phyloP scores from a whole-genome alignment of 2,113 vertebrate genomes.

The Callospermophilus lateralis region DNA sequence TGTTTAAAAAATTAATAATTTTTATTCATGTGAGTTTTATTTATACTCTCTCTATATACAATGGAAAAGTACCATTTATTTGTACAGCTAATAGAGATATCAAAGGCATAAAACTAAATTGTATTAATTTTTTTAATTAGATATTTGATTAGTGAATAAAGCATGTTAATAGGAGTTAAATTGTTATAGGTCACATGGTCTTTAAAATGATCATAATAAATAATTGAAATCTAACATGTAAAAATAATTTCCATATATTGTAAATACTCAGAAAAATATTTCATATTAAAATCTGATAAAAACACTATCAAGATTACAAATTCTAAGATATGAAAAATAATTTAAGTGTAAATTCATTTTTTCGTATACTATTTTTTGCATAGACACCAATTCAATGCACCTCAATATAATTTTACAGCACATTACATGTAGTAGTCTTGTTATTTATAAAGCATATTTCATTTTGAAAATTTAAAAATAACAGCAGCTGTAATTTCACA shows the following conservation, averaged over 20 bases:
- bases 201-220: not conserved
- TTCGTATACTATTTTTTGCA: too few relatives aligned
- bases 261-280: not conserved
- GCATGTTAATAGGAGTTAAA: not conserved
- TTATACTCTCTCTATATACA: not conserved
- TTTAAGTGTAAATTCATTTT: too few relatives aligned
- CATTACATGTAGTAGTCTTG: too few relatives aligned
- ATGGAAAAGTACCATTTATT: not conserved
- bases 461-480: too few relatives aligned
- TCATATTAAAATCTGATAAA: too few relatives aligned
- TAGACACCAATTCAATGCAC: too few relatives aligned
- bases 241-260: not conserved
- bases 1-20: not conserved
- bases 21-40: not conserved
- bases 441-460: too few relatives aligned
- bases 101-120: not conserved
- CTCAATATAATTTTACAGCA: too few relatives aligned
- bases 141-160: constrained; percentile 1
- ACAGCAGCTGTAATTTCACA: too few relatives aligned
- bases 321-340: too few relatives aligned
- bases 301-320: too few relatives aligned
- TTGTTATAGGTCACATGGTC: not conserved
- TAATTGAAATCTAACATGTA: not conserved
- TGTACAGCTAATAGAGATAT: not conserved
- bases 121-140: not conserved